phyloP scores from a whole-genome alignment of 1,140 invertebrate species.

The honey bee (Apis mellifera) region DNA sequence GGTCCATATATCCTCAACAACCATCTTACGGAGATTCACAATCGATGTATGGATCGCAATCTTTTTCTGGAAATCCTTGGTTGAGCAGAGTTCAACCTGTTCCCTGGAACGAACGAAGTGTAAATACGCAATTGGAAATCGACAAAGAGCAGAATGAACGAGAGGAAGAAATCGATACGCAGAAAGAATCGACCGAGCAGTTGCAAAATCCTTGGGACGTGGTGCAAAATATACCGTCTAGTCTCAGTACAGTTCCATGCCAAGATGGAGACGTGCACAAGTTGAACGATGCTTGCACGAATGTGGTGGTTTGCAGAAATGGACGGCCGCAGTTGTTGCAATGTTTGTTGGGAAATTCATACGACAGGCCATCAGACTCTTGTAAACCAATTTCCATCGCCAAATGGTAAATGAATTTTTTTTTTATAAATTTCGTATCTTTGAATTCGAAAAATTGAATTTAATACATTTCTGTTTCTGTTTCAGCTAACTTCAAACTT shows the following conservation, averaged over 20 bases:
- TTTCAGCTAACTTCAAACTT: constrained; percentile 62
- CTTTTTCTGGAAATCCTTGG: constrained; percentile 48
- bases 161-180: neutral
- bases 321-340: constrained; percentile 68
- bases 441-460: neutral
- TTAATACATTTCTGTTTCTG: constrained; percentile 31
- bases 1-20: neutral
- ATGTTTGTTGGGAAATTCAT: constrained; percentile 69
- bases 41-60: constrained; percentile 8
- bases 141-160: constrained; percentile 26
- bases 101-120: constrained; percentile 51
- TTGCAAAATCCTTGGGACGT: constrained; percentile 64
- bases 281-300: constrained; percentile 71
- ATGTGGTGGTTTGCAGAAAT: constrained; percentile 73
- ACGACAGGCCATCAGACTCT: constrained; percentile 69
- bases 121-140: constrained; percentile 32
- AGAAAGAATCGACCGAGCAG: neutral
- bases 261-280: constrained; percentile 69
- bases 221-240: constrained; percentile 63
- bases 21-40: constrained; percentile 14
- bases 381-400: constrained; percentile 70
- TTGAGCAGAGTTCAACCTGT: constrained; percentile 30
- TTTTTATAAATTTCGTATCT: neutral
- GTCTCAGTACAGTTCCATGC: constrained; percentile 62
- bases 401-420: constrained; percentile 68